Conservation (phyloP, 2,113 vertebrate species). For the Scomber scombrus region DNA sequence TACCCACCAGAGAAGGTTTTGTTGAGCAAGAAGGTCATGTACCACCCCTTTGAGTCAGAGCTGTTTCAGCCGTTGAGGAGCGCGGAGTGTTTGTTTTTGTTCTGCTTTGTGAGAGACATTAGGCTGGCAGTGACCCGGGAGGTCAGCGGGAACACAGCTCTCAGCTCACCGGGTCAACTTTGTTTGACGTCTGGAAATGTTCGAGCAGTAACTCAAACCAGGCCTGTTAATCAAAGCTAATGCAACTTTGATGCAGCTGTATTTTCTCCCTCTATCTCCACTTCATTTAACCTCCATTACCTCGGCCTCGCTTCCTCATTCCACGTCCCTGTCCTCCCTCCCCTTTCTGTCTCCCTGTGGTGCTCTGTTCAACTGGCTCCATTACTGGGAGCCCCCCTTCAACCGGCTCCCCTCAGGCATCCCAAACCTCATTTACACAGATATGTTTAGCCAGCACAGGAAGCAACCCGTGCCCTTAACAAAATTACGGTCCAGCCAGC, state of each 20-base stretch:
- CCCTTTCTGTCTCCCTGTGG: slow-evolving; percentile 50
- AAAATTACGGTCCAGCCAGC: slow-evolving; percentile 81
- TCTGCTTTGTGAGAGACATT: slow-evolving; percentile 75
- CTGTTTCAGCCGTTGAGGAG: slow-evolving; percentile 23
- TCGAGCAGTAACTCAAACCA: slow-evolving; percentile 76
- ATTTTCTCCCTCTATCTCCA: slow-evolving; percentile 70
- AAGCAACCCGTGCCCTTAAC: slow-evolving; percentile 83
- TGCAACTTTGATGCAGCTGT: slow-evolving; percentile 73
- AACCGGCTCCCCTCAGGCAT: slow-evolving; percentile 75
- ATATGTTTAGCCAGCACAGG: slow-evolving; percentile 86
- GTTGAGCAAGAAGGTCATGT: slow-evolving; percentile 51
- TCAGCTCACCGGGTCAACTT: slow-evolving; percentile 72
- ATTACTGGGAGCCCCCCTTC: slow-evolving; percentile 59
- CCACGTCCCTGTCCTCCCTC: slow-evolving; percentile 66
- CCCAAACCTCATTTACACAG: slow-evolving; percentile 84
- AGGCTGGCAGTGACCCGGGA: slow-evolving; percentile 64
- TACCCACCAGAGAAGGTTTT: slow-evolving; percentile 21
- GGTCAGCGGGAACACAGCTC: slow-evolving; percentile 74
- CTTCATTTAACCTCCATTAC: slow-evolving; percentile 79
- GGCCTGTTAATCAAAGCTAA: slow-evolving; percentile 76
- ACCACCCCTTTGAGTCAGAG: slow-evolving; percentile 43
- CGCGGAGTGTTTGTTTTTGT: slow-evolving; percentile 74
- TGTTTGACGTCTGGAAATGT: slow-evolving; percentile 80
- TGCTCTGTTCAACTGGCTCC: slow-evolving; percentile 71
- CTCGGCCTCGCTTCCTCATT: slow-evolving; percentile 69